Base-by-base conservation (phyloP, 2,888 invertebrate genomes). In the Agapostemon virescens region DNA sequence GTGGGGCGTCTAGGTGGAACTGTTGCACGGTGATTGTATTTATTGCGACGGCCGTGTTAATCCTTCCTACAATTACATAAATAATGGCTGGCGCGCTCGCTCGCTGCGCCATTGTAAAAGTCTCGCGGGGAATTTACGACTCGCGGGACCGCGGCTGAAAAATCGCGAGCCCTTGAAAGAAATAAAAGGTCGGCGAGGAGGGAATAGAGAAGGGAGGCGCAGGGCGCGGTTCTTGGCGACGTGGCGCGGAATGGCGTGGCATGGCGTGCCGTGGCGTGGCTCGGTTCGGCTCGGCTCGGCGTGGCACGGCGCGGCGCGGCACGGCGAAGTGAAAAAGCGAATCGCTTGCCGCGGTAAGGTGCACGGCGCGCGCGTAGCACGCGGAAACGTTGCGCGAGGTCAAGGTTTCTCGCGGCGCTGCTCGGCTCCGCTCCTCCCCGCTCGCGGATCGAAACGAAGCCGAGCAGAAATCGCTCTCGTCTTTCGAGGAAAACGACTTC, bases 331-430 rank as follows among this genome's bases (percentile, higher is more conserved):
- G 61, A n/a, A n/a, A n/a, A n/a, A n/a, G n/a, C n/a, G n/a, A n/a
- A n/a, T n/a, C n/a, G n/a, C n/a, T n/a, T n/a, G n/a, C n/a, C n/a
- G 45, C 45, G 52, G 71, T 52, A 63, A 33, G 61, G 61, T 63
- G 61, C 36, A 33, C 36, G 1, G n/a, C 30, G 70, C 45, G 70
- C 81, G 78, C 70, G 69, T 79, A 81, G 87, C 82, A 87, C 70
- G 85, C 89, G 89, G 88, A 89, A 89, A 89, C 74, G 79, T 86
- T 84, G 74, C 73, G 82, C 63, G 76, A 82, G 89, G 88, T 88
- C 87, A 88, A 81, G 86, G 85, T 80, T 85, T 26, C 55, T 15
- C 55, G 45, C 45, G n/a, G 42, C 20, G 42, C 20, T 7, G 13
- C 52, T 13, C 23, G 5, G 26, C 5, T 13, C 70, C 69, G 70